These are phyloP conservation scores for Bellardia bayeri DNA, from an alignment of 2,888 invertebrate genomes.

Conservation along the genomic window DNA sequence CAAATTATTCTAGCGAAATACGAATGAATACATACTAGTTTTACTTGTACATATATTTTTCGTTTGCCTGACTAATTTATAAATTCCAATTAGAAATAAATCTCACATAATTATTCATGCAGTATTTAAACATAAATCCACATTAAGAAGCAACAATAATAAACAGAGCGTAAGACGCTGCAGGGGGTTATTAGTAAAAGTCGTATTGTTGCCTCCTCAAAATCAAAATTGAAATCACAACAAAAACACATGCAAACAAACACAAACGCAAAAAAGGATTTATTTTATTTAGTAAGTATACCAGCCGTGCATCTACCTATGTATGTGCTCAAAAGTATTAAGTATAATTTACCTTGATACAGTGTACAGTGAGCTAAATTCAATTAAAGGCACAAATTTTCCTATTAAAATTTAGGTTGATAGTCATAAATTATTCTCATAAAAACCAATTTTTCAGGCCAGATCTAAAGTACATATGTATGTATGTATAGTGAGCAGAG, in stretches of 20 bases:
- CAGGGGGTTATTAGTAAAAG: slow-evolving; percentile 73
- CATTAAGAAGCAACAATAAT: slow-evolving; percentile 45
- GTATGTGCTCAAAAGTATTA: slow-evolving; percentile 18
- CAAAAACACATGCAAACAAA: slow-evolving; percentile 3
- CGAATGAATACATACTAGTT: too few relatives aligned
- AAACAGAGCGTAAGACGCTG: slow-evolving; percentile 57
- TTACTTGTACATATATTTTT: slow-evolving; percentile 8
- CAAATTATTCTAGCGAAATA: too few relatives aligned
- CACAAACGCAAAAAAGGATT: slow-evolving; percentile 29
- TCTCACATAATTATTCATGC: slow-evolving; percentile 51
- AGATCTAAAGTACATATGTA: too few relatives aligned
- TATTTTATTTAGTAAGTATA: slow-evolving; percentile 14
- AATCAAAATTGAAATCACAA: slow-evolving; percentile 52
- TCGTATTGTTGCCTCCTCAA: slow-evolving; percentile 57
- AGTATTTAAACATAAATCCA: slow-evolving; percentile 55
- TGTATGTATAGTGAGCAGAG: too few relatives aligned
- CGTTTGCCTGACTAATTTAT: slow-evolving; percentile 38
- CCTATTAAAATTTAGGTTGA: too few relatives aligned
- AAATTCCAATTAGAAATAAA: slow-evolving; percentile 63
- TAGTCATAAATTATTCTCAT: too few relatives aligned
- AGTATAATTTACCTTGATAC: slow-evolving; percentile 62
- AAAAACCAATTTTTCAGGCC: too few relatives aligned
- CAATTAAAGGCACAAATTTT: too few relatives aligned
- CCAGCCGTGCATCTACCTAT: slow-evolving; percentile 16
- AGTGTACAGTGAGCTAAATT: too few relatives aligned